Percentiles rank a stretch among this genome's conserved stretches.
phyloP scores from a whole-genome alignment of 2,888 invertebrate species.

The Mechanitis messenoides region DNA sequence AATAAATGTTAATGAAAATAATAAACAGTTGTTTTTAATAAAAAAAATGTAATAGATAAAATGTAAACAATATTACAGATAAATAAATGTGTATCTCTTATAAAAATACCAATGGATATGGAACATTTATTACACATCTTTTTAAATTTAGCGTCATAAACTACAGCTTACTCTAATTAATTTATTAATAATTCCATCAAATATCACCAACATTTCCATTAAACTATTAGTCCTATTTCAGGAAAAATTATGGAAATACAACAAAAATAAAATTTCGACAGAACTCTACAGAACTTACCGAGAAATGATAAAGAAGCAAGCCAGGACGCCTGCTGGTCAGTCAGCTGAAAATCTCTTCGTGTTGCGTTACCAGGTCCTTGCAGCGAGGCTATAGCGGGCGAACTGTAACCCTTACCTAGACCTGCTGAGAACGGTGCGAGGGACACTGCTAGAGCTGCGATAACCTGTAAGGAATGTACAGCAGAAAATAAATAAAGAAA shows the following conservation, averaged over 20 bases:
- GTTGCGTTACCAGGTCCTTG: constrained; percentile 75
- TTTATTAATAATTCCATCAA: too few relatives aligned
- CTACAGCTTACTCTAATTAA: too few relatives aligned
- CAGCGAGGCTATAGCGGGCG: constrained; percentile 83
- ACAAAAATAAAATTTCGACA: not conserved
- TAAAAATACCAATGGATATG: too few relatives aligned
- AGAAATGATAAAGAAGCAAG: constrained; percentile 83
- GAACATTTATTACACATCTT: too few relatives aligned
- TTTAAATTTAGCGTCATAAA: too few relatives aligned
- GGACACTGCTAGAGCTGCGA: constrained; percentile 83
- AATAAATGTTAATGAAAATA: too few relatives aligned
- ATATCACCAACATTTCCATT: rapidly evolving
- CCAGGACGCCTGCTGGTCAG: constrained; percentile 84
- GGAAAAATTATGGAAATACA: not conserved
- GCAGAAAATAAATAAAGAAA: too few relatives aligned
- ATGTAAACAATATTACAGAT: too few relatives aligned
- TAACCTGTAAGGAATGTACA: constrained; percentile 66
- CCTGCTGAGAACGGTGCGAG: constrained; percentile 85
- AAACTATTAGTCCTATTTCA: not conserved
- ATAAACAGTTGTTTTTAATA: too few relatives aligned
- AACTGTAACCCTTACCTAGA: constrained; percentile 84
- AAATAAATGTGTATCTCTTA: too few relatives aligned
- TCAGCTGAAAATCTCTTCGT: constrained; percentile 75
- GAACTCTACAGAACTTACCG: constrained; percentile 50
- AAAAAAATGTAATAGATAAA: too few relatives aligned